These are phyloP conservation scores for Cyclargus thomasi DNA, from an alignment of 1,140 invertebrate genomes.

Conservation along the genomic window DNA sequence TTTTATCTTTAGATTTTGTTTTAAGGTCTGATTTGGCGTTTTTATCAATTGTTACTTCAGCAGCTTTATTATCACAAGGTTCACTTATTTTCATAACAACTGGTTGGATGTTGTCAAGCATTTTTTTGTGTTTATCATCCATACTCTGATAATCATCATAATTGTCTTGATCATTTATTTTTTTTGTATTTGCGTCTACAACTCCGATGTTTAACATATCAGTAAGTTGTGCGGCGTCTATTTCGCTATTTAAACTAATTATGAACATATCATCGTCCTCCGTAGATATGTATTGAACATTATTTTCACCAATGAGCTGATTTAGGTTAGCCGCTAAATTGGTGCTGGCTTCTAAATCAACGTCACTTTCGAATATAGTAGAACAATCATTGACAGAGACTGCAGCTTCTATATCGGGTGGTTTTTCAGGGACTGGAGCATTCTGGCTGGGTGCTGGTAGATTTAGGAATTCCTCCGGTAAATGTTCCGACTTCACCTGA, in stretches of 20 bases:
- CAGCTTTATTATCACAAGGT: constrained; percentile 15
- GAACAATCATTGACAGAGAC: constrained; percentile 55
- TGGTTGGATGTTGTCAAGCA: constrained; percentile 27
- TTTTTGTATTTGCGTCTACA: constrained; percentile 24
- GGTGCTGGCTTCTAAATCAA: constrained; percentile 62
- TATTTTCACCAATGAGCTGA: constrained; percentile 66
- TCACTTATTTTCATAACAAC: constrained; percentile 22
- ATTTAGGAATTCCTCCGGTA: constrained; percentile 55
- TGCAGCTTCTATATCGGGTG: constrained; percentile 26
- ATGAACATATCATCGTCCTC: constrained; percentile 71
- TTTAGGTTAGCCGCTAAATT: constrained; percentile 67
- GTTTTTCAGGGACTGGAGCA: constrained; percentile 27
- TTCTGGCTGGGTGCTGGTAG: constrained; percentile 27
- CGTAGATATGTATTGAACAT: constrained; percentile 65
- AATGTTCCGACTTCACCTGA: constrained; percentile 45
- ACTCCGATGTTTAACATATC: constrained; percentile 64
- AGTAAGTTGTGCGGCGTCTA: constrained; percentile 60
- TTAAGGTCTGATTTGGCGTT: constrained; percentile 11
- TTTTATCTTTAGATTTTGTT: constrained; percentile 31
- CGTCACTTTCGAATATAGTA: constrained; percentile 67
- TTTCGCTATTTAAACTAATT: constrained; percentile 67
- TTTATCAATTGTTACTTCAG: neutral
- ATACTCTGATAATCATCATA: constrained; percentile 10
- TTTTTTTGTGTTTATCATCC: neutral
- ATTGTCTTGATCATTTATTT: constrained; percentile 15